A percentile compares a stretch with the other conserved stretches of the same genome.
phyloP scores from a whole-genome alignment of 2,888 invertebrate genomes.

The Diabrotica balteata region DNA sequence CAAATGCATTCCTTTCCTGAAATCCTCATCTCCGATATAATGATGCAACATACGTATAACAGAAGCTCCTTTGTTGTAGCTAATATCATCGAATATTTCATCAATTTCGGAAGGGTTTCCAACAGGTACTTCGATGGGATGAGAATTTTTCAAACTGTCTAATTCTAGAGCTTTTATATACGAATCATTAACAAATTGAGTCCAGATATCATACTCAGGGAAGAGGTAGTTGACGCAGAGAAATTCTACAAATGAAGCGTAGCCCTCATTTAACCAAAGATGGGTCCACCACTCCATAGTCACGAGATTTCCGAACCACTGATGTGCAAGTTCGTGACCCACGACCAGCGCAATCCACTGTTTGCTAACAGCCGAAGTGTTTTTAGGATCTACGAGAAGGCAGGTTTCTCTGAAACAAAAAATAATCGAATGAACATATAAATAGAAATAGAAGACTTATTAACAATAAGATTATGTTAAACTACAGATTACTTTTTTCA shows the following conservation, averaged over 20 bases:
- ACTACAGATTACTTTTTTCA: too few species aligned
- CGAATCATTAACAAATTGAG: constrained; percentile 91
- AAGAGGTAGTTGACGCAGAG: constrained; percentile 91
- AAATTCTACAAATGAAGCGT: constrained; percentile 93
- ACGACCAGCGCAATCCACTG: constrained; percentile 89
- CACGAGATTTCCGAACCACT: constrained; percentile 98
- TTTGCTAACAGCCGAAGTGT: constrained; percentile 84
- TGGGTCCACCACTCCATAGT: constrained; percentile 99
- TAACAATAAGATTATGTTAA: too few species aligned
- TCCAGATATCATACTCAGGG: constrained; percentile 97
- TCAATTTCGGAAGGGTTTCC: constrained; percentile 94
- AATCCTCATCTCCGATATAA: constrained; percentile 92
- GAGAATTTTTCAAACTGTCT: constrained; percentile 89
- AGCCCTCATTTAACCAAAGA: constrained; percentile 91
- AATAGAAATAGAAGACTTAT: too few species aligned
- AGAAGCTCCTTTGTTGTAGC: constrained; percentile 95
- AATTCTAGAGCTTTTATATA: constrained; percentile 85
- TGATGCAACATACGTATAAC: constrained; percentile 94
- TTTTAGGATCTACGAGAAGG: constrained; percentile 86
- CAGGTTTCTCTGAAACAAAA: constrained; percentile 76
- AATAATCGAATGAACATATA: background rate
- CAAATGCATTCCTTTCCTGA: constrained; percentile 89
- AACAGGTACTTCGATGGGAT: constrained; percentile 96
- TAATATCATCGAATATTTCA: constrained; percentile 97
- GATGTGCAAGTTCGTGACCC: constrained; percentile 94